Conservation (phyloP, 2,797 vertebrate species). For the Chelmon rostratus region DNA sequence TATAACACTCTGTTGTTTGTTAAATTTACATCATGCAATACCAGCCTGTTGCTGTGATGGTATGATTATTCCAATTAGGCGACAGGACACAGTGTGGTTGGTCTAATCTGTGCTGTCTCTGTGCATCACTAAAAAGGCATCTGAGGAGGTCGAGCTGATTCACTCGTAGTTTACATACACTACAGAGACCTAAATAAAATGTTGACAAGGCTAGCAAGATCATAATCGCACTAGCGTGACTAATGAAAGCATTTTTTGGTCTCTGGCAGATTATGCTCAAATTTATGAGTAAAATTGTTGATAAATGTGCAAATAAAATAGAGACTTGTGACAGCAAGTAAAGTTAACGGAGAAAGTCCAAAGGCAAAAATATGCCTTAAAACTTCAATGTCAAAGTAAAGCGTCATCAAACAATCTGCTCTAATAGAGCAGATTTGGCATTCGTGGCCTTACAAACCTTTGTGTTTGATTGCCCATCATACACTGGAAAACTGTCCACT, state of each 20-base stretch:
- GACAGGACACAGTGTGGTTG: neutral
- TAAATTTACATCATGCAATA: too few relatives aligned
- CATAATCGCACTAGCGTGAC: constrained; percentile 1
- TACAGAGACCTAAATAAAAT: constrained; percentile 29
- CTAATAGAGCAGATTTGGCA: constrained; percentile 51
- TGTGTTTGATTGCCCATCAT: constrained; percentile 65
- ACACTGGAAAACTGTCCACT: constrained; percentile 58
- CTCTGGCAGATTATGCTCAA: constrained; percentile 3
- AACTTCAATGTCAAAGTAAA: constrained; percentile 40
- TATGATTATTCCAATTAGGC: neutral
- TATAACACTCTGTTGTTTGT: neutral
- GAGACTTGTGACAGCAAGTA: neutral
- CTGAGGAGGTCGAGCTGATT: constrained; percentile 6
- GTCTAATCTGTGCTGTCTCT: constrained; percentile 5
- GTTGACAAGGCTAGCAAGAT: constrained; percentile 20
- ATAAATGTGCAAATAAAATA: constrained; percentile 8
- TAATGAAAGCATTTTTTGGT: constrained; percentile 4
- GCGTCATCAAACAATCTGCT: constrained; percentile 47
- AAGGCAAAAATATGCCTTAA: neutral
- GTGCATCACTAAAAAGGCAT: neutral
- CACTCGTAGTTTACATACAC: constrained; percentile 1
- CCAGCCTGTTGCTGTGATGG: neutral
- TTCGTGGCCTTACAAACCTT: constrained; percentile 44
- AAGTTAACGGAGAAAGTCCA: constrained; percentile 9
- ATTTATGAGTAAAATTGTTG: neutral